Base-by-base conservation (phyloP, 2,113 vertebrate genomes). In the Scartelaos histophorus region DNA sequence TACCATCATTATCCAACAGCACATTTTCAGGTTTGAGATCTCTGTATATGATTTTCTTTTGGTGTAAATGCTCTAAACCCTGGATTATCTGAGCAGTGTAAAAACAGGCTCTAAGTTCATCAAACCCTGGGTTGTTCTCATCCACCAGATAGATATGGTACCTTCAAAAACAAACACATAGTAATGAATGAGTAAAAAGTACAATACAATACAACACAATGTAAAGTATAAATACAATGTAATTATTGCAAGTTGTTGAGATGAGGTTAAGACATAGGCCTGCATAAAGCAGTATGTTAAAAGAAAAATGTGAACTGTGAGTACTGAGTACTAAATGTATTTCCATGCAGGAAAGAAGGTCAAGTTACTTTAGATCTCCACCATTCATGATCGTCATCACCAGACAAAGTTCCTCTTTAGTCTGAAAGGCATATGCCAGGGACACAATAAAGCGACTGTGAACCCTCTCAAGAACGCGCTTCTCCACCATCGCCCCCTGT, bases 381-480 rank as follows among this genome's bases (percentile, higher is more conserved):
- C 96, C 95, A 19, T 96, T 97, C 96, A 97, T 97, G 85, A 98
- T 94, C 83, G 93, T 97, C 95, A 97, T 97, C 76, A 96, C 94
- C 88, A 98, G 93, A 92, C 96, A 98, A 81, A 97, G 94, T 57
- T 97, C 94, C 0, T 83, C 91, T 90, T 95, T 97, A 90, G 82
- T 95, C 87, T 98, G 94, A 74, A 93, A 98, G 24, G 96, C 96
- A 0, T 96, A 99, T 19, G 96, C 94, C 85, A 96, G 77, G 0
- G 93, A 95, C 74, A 97, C 96, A 71, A 97, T 92, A 91, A 97
- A 97, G 69, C 91, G 95, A 81, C 95, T 96, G 88, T 93, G 94
- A 69, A 95, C 92, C 74, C 91, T 95, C 87, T 95, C 96, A 66
- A 98, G 87, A 75, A 96, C 96, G 78, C 93, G 91, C 86, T 98